Base-by-base conservation (phyloP, 1,140 invertebrate species). In the Ceratina japonica region DNA sequence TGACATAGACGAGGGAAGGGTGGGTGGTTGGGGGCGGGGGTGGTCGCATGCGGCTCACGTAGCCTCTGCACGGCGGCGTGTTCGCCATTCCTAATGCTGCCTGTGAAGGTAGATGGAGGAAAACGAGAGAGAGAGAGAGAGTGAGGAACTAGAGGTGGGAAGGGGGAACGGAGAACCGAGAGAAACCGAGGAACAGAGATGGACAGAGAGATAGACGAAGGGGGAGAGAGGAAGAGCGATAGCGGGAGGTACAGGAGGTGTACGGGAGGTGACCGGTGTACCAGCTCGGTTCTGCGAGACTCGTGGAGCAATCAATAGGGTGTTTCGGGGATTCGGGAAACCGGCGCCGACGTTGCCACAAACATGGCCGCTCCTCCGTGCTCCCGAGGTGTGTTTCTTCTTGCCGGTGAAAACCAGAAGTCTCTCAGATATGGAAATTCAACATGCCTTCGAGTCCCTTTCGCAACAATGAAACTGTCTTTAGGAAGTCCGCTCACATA, bases 71-170 rank as follows among this genome's bases (percentile, higher is more conserved):
- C 91, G 91, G 92, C 92, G 91, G 91, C 93, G 93, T 94, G 93
- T 93, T 93, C 93, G 93, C 93, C 93, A 94, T 94, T 94, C 93
- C 93, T 94, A 94, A 94, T 94, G 92, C 91, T 90, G 89, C 88
- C 88, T 73, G 82, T 86, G 84, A 87, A 87, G 89, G 89, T 90
- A 86, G 87, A 89, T 87, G 86, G 87, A 82, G 85, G 84, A 86
- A 80, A 86, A 80, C 71, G 83, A 80, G 80, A 74, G 62, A 70
- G 61, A 65, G 16, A 51, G 20, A 64, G 44, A 51, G 54, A 56
- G 12, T 59, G 62, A 20, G 51, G n/a, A 69, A 27, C 68, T n/a
- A 52, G 66, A 68, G 12, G 31, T 22, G 75, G 56, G 61, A 64
- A 68, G 65, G 83, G 77, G 27, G 66, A 31, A 31, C 27, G 27